phyloP scores from a whole-genome alignment of 2,113 vertebrate genomes.

The Dromas ardeola region DNA sequence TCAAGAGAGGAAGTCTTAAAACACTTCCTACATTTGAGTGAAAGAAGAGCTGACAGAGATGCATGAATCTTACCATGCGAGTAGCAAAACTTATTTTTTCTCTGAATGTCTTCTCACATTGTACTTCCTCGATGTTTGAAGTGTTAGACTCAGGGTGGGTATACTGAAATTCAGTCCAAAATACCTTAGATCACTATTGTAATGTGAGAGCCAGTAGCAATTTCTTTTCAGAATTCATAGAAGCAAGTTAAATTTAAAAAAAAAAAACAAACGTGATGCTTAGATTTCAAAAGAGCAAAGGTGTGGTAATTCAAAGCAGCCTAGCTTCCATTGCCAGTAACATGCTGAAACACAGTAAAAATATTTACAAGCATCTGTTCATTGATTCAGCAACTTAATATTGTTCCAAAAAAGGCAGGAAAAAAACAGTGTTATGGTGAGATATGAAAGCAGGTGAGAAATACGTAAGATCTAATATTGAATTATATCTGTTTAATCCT shows the following conservation, averaged over 20 bases:
- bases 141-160: background rate
- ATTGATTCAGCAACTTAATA: background rate
- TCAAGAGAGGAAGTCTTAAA: background rate
- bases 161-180: background rate
- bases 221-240: background rate
- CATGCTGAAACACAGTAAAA: background rate
- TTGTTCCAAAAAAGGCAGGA: background rate
- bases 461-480: background rate
- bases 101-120: background rate
- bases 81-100: background rate
- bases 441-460: background rate
- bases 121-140: background rate
- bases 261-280: background rate
- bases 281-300: background rate
- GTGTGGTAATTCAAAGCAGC: background rate
- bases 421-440: background rate
- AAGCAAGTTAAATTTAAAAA: background rate
- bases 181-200: background rate
- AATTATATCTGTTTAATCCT: background rate
- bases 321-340: background rate
- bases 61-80: background rate
- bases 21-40: background rate
- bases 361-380: background rate
- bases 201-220: background rate
- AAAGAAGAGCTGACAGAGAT: background rate